These are phyloP conservation scores for Pseudolaguvia tuberculata DNA, from an alignment of 2,113 vertebrate species.

Conservation along the genomic window DNA sequence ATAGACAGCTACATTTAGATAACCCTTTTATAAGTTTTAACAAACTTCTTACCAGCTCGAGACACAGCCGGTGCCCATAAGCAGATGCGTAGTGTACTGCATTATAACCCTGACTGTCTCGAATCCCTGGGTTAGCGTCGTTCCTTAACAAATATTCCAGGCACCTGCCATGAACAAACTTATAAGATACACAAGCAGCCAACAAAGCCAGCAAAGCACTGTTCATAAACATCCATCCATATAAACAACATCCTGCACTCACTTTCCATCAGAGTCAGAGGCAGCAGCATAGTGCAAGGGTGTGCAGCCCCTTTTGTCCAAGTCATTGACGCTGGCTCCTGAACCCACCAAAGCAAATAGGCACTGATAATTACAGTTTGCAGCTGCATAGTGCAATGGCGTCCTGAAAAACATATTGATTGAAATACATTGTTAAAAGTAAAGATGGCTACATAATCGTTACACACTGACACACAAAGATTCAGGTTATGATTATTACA, in stretches of 20 bases:
- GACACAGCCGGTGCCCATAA: slow-evolving; percentile 71
- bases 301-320: slow-evolving; percentile 91
- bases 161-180: slow-evolving; percentile 71
- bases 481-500: too few relatives aligned
- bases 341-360: slow-evolving; percentile 98
- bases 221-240: background rate
- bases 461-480: too few relatives aligned
- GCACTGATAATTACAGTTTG: slow-evolving; percentile 99
- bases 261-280: slow-evolving; percentile 96
- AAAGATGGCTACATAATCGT: background rate
- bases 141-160: slow-evolving; percentile 97
- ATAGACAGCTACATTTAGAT: background rate
- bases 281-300: slow-evolving; percentile 96
- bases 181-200: slow-evolving; percentile 1
- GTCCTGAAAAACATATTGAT: slow-evolving; percentile 69
- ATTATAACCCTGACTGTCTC: slow-evolving; percentile 96
- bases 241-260: slow-evolving; percentile 53
- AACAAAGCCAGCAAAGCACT: background rate
- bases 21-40: background rate
- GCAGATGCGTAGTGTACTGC: slow-evolving; percentile 91
- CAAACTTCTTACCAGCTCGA: slow-evolving; percentile 69
- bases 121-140: slow-evolving; percentile 94
- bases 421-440: background rate
- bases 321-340: slow-evolving; percentile 95
- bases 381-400: slow-evolving; percentile 95